Percentiles rank a stretch among this genome's conserved stretches.
Conservation (phyloP, 2,888 invertebrate species). For the Polietes domitor region DNA sequence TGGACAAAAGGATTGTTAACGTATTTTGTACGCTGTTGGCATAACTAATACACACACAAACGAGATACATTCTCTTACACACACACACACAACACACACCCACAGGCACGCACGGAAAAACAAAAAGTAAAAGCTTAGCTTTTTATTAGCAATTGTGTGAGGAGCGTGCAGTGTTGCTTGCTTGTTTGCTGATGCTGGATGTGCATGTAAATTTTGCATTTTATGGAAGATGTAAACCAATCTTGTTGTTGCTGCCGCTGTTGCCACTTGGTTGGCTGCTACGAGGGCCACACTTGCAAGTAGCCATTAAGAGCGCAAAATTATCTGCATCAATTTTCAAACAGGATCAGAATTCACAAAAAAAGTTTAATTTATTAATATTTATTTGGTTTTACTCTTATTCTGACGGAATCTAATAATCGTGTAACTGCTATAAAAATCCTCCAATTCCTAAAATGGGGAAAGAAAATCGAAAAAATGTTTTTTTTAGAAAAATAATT, state of each 20-base stretch:
- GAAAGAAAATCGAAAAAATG: too few relatives aligned
- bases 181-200: background rate
- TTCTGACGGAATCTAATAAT: too few relatives aligned
- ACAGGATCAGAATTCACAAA: too few relatives aligned
- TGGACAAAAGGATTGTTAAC: background rate
- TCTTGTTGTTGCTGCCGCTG: background rate
- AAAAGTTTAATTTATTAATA: too few relatives aligned
- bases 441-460: too few relatives aligned
- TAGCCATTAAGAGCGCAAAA: too few relatives aligned
- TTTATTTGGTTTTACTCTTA: too few relatives aligned
- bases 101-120: too few relatives aligned
- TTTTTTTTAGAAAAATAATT: too few relatives aligned
- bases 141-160: background rate
- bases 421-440: too few relatives aligned
- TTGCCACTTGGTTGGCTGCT: slow-evolving; percentile 13
- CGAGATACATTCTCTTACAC: background rate
- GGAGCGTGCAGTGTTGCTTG: background rate
- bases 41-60: slow-evolving; percentile 30
- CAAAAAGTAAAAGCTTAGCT: background rate
- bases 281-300: background rate
- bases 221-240: background rate
- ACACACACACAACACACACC: too few relatives aligned
- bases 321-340: too few relatives aligned
- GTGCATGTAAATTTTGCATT: background rate
- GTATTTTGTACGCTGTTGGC: slow-evolving; percentile 41